These are phyloP conservation scores for Oncorhynchus gorbuscha DNA, from an alignment of 2,113 vertebrate species.

Conservation along the genomic window DNA sequence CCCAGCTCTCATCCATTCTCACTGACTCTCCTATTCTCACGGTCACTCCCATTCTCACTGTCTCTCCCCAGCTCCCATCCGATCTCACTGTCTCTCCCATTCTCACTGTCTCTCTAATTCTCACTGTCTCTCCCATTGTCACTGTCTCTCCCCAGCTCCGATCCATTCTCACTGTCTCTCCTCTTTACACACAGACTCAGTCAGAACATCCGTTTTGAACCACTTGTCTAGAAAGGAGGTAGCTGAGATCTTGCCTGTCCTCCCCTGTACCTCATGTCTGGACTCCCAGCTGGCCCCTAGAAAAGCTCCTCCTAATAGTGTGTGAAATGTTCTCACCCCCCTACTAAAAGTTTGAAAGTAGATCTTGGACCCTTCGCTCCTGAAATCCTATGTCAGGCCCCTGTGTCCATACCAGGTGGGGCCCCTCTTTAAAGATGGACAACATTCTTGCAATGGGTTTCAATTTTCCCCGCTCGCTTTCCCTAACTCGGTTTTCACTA, in stretches of 20 bases:
- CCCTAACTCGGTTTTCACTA: conserved; percentile 1
- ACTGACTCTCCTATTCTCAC: no score
- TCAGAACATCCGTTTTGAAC: background rate
- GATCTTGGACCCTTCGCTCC: conserved; percentile 40
- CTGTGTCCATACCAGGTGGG: conserved; percentile 46
- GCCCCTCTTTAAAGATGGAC: conserved; percentile 67
- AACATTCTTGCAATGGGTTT: conserved; percentile 28
- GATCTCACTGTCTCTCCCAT: no score
- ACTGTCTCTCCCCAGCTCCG: background rate
- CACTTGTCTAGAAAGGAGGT: background rate
- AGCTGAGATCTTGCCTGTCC: background rate
- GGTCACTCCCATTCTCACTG: no score
- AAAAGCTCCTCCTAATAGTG: background rate
- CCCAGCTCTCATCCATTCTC: no score
- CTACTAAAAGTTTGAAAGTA: conserved; percentile 44
- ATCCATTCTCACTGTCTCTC: background rate
- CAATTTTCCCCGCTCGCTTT: conserved; percentile 6
- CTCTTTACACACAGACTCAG: background rate
- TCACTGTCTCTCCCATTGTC: background rate
- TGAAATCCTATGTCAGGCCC: conserved; percentile 45
- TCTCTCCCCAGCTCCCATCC: no score
- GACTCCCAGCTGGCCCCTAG: background rate
- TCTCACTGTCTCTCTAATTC: no score
- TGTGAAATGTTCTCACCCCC: conserved; percentile 20
- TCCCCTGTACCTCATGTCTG: background rate